Conservation (phyloP, 2,113 vertebrate species). For the Spermophilus dauricus region DNA sequence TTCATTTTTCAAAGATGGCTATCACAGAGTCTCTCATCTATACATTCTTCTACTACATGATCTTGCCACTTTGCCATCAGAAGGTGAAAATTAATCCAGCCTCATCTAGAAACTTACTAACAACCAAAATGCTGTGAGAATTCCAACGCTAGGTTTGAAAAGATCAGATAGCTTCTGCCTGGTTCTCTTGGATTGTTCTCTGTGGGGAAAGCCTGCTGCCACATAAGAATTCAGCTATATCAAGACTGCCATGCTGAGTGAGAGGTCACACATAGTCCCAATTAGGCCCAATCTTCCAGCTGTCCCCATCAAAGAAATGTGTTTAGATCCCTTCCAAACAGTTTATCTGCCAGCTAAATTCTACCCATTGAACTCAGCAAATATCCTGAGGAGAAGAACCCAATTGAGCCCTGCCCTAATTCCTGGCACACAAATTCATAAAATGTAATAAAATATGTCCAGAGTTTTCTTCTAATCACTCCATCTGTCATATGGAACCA, state of each 20-base stretch:
- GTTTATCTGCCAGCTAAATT: neutral
- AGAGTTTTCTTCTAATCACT: neutral
- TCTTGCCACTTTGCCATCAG: neutral
- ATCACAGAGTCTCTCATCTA: neutral
- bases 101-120: neutral
- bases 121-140: neutral
- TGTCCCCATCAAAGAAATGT: neutral
- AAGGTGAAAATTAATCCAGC: neutral
- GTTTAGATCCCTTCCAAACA: neutral
- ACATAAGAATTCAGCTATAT: neutral
- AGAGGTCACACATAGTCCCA: neutral
- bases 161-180: neutral
- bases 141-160: neutral
- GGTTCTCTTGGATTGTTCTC: neutral
- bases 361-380: neutral
- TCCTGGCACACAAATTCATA: slow-evolving; percentile 18
- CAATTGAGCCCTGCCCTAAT: neutral
- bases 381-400: neutral
- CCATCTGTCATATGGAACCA: neutral
- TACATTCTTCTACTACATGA: neutral
- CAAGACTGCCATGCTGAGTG: neutral
- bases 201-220: neutral
- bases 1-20: neutral
- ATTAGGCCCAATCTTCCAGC: neutral
- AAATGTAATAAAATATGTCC: neutral